Percentiles rank a stretch among this genome's conserved stretches.
phyloP scores from a whole-genome alignment of 30 jellyfish, hydroid and myxozoan genomes.

The Hydra vulgaris region DNA sequence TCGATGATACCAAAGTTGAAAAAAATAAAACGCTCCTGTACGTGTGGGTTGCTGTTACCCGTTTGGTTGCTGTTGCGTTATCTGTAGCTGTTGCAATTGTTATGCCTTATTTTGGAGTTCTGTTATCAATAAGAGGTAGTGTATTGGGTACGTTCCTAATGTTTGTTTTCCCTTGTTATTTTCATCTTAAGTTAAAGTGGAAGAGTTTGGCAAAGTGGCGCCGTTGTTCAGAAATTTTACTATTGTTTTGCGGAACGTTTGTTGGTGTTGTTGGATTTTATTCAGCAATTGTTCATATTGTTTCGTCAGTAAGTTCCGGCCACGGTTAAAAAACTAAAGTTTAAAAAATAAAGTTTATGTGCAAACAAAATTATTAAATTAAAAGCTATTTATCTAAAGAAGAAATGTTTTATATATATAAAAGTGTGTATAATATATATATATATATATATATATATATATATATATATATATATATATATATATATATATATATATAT shows the following conservation, averaged over 20 bases:
- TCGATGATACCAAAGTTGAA: background rate
- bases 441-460: too few relatives aligned
- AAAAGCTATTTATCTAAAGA: too few relatives aligned
- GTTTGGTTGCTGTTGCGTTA: constrained; percentile 5
- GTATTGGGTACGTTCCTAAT: constrained; percentile 23
- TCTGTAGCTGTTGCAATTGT: constrained; percentile 27
- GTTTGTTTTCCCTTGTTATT: constrained; percentile 28
- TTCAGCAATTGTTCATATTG: background rate
- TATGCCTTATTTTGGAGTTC: constrained; percentile 33
- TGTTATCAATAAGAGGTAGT: constrained; percentile 24
- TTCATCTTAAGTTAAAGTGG: constrained; percentile 51
- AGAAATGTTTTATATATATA: too few relatives aligned
- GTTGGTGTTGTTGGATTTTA: background rate
- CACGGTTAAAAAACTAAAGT: background rate
- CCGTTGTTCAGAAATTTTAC: constrained; percentile 6
- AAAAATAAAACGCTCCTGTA: background rate
- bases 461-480: too few relatives aligned
- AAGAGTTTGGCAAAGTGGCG: constrained; percentile 13
- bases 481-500: too few relatives aligned
- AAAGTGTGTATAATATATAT: too few relatives aligned
- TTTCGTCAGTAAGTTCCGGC: background rate
- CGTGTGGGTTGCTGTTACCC: constrained; percentile 22
- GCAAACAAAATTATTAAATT: too few relatives aligned
- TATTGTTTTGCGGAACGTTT: background rate
- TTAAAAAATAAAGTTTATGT: too few relatives aligned